Evolutionary conservation across 2,797 vertebrate genomes (phyloP), one percentile per base, ranked within the genome.

Genomic region (Fundulus diaphanus): DNA sequence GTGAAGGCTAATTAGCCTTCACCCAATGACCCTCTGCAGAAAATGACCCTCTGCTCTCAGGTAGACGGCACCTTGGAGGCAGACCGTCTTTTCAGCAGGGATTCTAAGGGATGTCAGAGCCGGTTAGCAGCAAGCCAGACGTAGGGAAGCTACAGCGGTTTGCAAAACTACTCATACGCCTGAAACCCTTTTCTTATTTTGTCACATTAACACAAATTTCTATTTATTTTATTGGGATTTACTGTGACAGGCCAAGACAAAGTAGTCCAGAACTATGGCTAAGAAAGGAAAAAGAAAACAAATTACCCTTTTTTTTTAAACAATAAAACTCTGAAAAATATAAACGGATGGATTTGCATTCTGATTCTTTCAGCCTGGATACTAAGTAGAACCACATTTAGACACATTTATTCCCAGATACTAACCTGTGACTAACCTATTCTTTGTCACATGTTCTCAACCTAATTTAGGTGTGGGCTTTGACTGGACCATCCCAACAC

Each of bases 41-140:
- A 84, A 81, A 84, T 67, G 77, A 4, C 77, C 1, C 72, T 75
- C 70, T 40, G 35, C 56, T 76, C 78, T 72, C 76, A 69, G 18
- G 33, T 29, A 20, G 24, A 7, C 31, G 24, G 33, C 2, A 15
- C 3, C n/a, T 0, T 40, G 15, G 71, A 79, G 46, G 42, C 66
- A 82, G 66, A 78, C 74, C 0, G 75, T 73, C 82, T 80, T 86
- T 83, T 80, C 78, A 81, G 29, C 20, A 70, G 71, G 68, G 68
- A 40, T 37, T 59, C 52, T 52, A 1, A 35, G 73, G 75, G 70
- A 72, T 65, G 78, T 74, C 31, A 82, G 76, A 81, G 77, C 73
- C 68, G 54, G 54, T 87, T 33, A 90, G 87, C 91, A 89, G 90
- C 88, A 90, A 93, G 91, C 79, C 75, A 82, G 78, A 85, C 73